Percentiles rank a stretch among this genome's conserved stretches.
Conservation (phyloP, 2,888 invertebrate species). For the Nesidiocoris tenuis region DNA sequence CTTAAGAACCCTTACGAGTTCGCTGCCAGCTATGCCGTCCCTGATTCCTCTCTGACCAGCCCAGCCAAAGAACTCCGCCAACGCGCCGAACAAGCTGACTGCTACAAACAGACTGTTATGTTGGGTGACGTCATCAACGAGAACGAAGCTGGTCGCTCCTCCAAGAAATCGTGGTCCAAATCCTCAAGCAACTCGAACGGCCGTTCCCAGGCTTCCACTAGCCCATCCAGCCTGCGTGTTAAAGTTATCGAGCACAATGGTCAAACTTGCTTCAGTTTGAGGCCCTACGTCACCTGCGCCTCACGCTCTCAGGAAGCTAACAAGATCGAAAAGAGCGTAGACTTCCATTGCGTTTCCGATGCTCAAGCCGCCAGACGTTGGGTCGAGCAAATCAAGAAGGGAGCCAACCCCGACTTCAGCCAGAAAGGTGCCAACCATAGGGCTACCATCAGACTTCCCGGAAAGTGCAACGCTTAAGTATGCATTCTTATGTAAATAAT, state of each 20-base stretch:
- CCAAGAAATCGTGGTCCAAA: conserved; percentile 25
- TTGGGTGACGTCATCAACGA: conserved; percentile 50
- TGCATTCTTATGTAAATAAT: too few species aligned
- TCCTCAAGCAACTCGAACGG: conserved; percentile 57
- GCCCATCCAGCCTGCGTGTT: conserved; percentile 47
- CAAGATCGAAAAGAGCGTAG: conserved; percentile 57
- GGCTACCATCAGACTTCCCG: conserved; percentile 54
- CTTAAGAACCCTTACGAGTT: conserved; percentile 60
- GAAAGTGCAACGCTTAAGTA: neutral
- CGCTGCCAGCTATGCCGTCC: conserved; percentile 61
- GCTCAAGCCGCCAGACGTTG: conserved; percentile 56
- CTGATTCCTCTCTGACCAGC: conserved; percentile 47
- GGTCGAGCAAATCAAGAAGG: conserved; percentile 55
- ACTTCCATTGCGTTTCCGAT: conserved; percentile 55
- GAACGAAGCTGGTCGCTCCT: conserved; percentile 41
- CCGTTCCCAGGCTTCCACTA: conserved; percentile 1
- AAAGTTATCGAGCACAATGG: conserved; percentile 56
- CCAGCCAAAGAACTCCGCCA: conserved; percentile 53
- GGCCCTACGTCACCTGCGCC: conserved; percentile 61
- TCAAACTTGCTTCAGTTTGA: conserved; percentile 64
- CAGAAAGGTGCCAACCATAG: conserved; percentile 55
- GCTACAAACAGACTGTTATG: conserved; percentile 48
- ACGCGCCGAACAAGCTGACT: conserved; percentile 52
- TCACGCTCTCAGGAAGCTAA: conserved; percentile 57
- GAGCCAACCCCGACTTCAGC: conserved; percentile 58